A percentile compares a stretch with the other conserved stretches of the same genome.
These are phyloP conservation scores for Malurus leucopterus DNA, from an alignment of 2,797 vertebrate species.

Conservation along the genomic window DNA sequence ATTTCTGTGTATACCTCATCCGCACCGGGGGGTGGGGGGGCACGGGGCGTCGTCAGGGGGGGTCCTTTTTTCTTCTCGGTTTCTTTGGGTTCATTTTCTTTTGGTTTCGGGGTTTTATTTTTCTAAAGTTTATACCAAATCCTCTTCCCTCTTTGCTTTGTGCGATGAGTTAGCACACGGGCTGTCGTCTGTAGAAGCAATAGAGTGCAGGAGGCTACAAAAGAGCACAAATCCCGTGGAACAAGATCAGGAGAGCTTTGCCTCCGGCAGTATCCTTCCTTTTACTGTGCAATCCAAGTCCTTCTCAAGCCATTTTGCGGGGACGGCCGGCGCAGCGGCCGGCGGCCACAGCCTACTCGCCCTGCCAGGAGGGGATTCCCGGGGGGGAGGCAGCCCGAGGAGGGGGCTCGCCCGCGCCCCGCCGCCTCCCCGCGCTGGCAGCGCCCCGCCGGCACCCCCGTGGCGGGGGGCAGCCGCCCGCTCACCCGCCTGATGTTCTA, in stretches of 20 bases:
- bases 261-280: constrained; percentile 80
- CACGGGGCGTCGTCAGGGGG: not conserved
- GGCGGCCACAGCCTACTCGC: not conserved
- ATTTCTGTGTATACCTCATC: constrained; percentile 93
- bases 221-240: constrained; percentile 89
- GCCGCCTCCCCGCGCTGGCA: not conserved
- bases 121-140: constrained; percentile 79
- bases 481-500: constrained; percentile 94
- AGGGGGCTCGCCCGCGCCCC: not conserved
- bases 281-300: constrained; percentile 80
- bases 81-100: constrained; percentile 71
- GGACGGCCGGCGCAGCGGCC: constrained; percentile 19
- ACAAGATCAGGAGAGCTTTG: constrained; percentile 78
- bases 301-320: constrained; percentile 76
- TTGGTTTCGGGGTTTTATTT: constrained; percentile 70
- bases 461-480: constrained; percentile 76
- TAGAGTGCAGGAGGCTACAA: constrained; percentile 92
- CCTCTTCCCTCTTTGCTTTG: constrained; percentile 67
- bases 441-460: constrained; percentile 27
- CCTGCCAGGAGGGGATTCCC: constrained; percentile 2
- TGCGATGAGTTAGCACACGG: constrained; percentile 66
- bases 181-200: constrained; percentile 88
- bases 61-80: constrained; percentile 14
- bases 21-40: not conserved
- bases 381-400: not conserved